These are phyloP conservation scores for Dusona sp. DNA, from an alignment of 2,888 invertebrate genomes.

Conservation along the genomic window DNA sequence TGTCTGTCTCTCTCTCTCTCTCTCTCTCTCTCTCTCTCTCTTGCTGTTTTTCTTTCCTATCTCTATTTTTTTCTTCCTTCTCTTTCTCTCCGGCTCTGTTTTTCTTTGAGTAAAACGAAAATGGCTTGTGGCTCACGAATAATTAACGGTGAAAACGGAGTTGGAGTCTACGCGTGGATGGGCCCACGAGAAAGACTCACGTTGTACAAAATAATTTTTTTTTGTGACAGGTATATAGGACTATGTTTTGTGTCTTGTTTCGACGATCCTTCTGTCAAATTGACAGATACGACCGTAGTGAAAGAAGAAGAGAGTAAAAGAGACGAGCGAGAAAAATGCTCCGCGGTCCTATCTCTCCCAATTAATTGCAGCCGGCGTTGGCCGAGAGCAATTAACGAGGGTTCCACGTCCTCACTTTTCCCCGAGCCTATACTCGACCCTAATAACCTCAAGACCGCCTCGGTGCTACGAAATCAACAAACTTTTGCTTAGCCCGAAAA, in stretches of 20 bases:
- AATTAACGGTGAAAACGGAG: conserved; percentile 70
- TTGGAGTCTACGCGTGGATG: conserved; percentile 16
- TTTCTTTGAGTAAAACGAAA: conserved; percentile 32
- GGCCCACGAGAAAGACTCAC: conserved; percentile 16
- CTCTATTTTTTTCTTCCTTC: conserved; percentile 1
- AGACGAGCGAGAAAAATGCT: conserved; percentile 36
- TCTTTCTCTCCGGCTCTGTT: background rate
- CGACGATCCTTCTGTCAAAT: conserved; percentile 49
- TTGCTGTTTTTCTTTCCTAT: conserved; percentile 8
- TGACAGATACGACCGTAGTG: conserved; percentile 43
- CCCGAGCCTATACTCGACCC: conserved; percentile 39
- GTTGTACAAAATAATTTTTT: conserved; percentile 43
- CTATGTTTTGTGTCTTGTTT: conserved; percentile 45
- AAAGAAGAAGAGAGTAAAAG: conserved; percentile 15
- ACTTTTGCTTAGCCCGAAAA: conserved; percentile 19
- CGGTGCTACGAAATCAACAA: conserved; percentile 22
- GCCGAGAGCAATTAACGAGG: conserved; percentile 65
- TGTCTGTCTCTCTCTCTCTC: conserved; percentile 21
- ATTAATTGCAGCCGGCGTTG: conserved; percentile 67
- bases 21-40: background rate
- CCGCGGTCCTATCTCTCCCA: conserved; percentile 47
- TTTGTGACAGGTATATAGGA: conserved; percentile 18
- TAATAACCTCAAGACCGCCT: conserved; percentile 43
- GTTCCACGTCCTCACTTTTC: conserved; percentile 37
- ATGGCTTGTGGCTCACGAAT: conserved; percentile 62